These are phyloP conservation scores for Stigmatopora argus DNA, from an alignment of 2,113 vertebrate genomes.

Conservation along the genomic window DNA sequence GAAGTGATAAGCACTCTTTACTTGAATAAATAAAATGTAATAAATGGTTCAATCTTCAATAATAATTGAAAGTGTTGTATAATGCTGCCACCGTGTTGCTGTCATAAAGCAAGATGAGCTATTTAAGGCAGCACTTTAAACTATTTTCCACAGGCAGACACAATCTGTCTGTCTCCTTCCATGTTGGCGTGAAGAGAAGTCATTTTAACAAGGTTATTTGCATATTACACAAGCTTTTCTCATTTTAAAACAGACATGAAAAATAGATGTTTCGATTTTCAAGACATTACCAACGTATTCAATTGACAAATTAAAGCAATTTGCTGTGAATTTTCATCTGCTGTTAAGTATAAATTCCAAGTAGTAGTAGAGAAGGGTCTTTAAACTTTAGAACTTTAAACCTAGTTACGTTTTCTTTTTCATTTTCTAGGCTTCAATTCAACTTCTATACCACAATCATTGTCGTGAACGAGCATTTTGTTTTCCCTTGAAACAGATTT, in stretches of 20 bases:
- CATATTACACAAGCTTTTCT: neutral
- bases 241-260: conserved; percentile 1
- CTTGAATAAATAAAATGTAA: neutral
- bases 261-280: neutral
- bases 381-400: too few species aligned
- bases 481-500: too few species aligned
- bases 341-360: too few species aligned
- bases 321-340: too few species aligned
- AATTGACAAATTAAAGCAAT: too few species aligned
- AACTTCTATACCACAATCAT: too few species aligned
- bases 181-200: conserved; percentile 6
- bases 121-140: neutral
- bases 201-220: conserved; percentile 7
- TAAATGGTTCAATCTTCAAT: neutral
- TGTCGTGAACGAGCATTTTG: too few species aligned
- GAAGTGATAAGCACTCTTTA: conserved; percentile 17
- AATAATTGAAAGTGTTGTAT: neutral
- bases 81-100: neutral
- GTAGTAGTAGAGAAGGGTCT: too few species aligned
- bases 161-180: neutral
- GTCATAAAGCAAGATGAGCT: conserved; percentile 1
- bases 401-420: too few species aligned
- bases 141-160: neutral
- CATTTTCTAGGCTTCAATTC: too few species aligned
- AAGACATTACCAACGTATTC: too few species aligned